A percentile compares a stretch with the other conserved stretches of the same genome.
phyloP scores from a whole-genome alignment of 2,797 vertebrate genomes.

The Mastacembelus armatus region DNA sequence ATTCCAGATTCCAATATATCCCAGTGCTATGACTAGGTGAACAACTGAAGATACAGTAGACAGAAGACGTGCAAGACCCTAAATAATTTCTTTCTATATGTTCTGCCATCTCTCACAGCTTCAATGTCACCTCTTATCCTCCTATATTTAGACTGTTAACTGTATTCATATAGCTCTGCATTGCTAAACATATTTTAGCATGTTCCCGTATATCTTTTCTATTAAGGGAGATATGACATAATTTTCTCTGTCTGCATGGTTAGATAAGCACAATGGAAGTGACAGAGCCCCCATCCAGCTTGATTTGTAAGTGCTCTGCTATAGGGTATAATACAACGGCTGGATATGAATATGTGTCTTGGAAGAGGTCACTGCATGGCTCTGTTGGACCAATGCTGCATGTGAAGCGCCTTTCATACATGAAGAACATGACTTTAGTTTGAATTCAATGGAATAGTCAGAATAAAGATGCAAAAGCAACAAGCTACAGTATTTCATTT shows the following conservation, averaged over 20 bases:
- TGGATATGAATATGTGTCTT: background rate
- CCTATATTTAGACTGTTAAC: background rate
- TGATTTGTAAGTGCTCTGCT: conserved; percentile 18
- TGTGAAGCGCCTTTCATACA: background rate
- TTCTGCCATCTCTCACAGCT: background rate
- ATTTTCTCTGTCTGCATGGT: conserved; percentile 34
- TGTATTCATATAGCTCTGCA: background rate
- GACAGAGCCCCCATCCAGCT: conserved; percentile 17
- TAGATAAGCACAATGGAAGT: conserved; percentile 42
- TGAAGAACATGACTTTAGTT: background rate
- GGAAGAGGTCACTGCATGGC: background rate
- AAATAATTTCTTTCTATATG: too few relatives aligned
- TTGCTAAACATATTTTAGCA: conserved; percentile 17
- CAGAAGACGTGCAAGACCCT: too few relatives aligned
- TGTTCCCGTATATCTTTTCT: conserved; percentile 15
- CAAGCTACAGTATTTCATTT: too few relatives aligned
- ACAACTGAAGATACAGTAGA: too few relatives aligned
- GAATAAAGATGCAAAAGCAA: background rate
- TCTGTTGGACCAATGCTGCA: background rate
- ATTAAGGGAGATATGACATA: conserved; percentile 36
- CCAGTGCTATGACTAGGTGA: background rate
- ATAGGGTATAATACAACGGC: background rate
- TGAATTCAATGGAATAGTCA: background rate
- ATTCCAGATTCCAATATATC: too few relatives aligned
- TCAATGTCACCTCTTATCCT: background rate